Base-by-base conservation (phyloP, 2,888 invertebrate species). In the Yponomeuta sedellus region DNA sequence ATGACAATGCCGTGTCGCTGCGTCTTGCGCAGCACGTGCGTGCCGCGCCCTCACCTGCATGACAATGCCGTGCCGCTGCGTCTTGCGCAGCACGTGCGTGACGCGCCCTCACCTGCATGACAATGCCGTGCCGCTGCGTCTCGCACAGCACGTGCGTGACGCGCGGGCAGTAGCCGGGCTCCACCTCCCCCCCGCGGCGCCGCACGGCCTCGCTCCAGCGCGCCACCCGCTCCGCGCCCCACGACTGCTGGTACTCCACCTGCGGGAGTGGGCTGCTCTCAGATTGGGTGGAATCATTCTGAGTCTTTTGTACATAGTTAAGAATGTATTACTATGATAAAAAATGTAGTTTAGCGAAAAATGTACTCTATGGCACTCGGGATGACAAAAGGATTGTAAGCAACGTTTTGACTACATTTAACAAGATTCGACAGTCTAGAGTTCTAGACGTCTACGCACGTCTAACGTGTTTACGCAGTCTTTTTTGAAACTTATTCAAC, bases 121-220 rank as follows among this genome's bases (percentile, higher is more conserved):
- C 98, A 64, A 96, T 95, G 22, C 97, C 97, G 79, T 97, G 97
- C 25, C 96, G 94, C 86, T 98, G 98, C 19, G 97, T 97, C 75
- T 97, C 95, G 78, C 98, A 97, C 44, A 99, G 90, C 52, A 99
- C 95, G 83, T 99, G 99, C 0, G 99, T 98, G 62, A 98, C 96
- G 52, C 97, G 92, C 12, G 94, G 94, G 77, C 96, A 95, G 86
- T 98, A 98, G 64, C 94, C 93, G 1, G 94, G 89, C 81, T 98
- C 98, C 56, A 98, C 94, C 78, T 98, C 97, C 4, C 98, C 98
- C 10, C 97, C 97, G 81, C 96, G 94, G 68, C 95, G 93, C 67
- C 93, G 93, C 66, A 97, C 96, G 0, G 95, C 93, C 84, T 94
- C 93, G 71, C 93, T 86, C 96, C 96, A 96, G 16, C 85, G 83